Evolutionary conservation across 30 jellyfish, hydroid and myxozoan species (phyloP).

Genomic region (Cassiopea andromeda): DNA sequence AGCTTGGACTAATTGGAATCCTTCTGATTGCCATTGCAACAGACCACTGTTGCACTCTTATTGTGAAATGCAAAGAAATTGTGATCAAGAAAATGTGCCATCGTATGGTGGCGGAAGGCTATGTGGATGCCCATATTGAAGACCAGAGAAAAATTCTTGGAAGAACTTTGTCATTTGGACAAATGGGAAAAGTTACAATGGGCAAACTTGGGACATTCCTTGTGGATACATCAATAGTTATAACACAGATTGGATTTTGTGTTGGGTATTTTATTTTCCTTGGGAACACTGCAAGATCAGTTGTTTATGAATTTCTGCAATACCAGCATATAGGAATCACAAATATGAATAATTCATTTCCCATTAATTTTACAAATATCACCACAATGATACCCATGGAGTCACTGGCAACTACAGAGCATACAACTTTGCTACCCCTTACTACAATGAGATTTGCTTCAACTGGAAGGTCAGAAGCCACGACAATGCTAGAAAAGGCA

Average conservation of each 20-base stretch:
- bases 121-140: conserved; percentile 29
- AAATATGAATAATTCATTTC: conserved; percentile 26
- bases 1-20: conserved; percentile 91
- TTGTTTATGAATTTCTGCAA: conserved; percentile 63
- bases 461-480: background rate
- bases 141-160: conserved; percentile 71
- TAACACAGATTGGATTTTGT: conserved; percentile 94
- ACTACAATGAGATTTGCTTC: background rate
- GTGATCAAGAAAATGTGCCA: conserved; percentile 72
- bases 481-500: background rate
- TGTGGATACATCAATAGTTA: conserved; percentile 84
- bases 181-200: conserved; percentile 84
- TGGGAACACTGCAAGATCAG: conserved; percentile 91
- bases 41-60: conserved; percentile 93
- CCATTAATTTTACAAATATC: conserved; percentile 8
- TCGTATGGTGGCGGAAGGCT: conserved; percentile 68
- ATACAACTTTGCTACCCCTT: background rate
- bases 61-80: conserved; percentile 85
- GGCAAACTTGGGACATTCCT: conserved; percentile 88
- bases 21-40: conserved; percentile 87
- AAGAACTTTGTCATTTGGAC: conserved; percentile 85
- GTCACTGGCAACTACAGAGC: background rate
- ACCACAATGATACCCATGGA: background rate
- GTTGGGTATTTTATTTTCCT: conserved; percentile 90
- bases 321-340: conserved; percentile 9